These are phyloP conservation scores for Dipodomys ordii DNA, from an alignment of 2,113 vertebrate species.

Conservation along the genomic window DNA sequence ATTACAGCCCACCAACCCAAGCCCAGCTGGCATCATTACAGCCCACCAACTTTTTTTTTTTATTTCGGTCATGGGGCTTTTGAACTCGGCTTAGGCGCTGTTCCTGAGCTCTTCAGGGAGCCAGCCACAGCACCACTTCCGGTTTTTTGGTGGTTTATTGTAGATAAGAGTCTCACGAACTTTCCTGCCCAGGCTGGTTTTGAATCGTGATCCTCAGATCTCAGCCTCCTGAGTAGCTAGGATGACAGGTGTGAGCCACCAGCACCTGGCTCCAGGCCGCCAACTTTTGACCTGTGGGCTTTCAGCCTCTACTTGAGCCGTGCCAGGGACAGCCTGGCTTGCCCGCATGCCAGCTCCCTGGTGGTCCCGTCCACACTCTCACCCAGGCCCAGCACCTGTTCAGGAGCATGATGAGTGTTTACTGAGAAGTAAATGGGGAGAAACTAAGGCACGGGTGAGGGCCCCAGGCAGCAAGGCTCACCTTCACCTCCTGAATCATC, in stretches of 20 bases:
- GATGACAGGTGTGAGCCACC: too few species aligned
- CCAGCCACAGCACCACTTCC: too few species aligned
- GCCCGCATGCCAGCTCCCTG: background rate
- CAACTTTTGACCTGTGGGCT: background rate
- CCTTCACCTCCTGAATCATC: constrained; percentile 99
- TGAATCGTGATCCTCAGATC: too few species aligned
- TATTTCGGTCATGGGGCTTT: too few species aligned
- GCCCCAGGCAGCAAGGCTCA: constrained; percentile 78
- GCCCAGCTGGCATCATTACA: background rate
- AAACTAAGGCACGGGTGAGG: background rate
- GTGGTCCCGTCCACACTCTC: too few species aligned
- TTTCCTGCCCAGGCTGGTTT: too few species aligned
- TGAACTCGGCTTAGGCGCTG: too few species aligned
- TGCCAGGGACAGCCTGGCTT: background rate
- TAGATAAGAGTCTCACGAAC: too few species aligned
- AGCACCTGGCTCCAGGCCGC: too few species aligned
- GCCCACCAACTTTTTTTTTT: background rate
- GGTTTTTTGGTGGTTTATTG: too few species aligned
- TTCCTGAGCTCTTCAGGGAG: too few species aligned
- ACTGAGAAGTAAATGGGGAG: background rate
- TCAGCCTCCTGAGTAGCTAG: too few species aligned
- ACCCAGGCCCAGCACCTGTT: background rate
- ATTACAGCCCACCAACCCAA: background rate
- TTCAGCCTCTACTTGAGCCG: background rate
- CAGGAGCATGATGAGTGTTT: background rate